These are phyloP conservation scores for Andinoacara biseriatus DNA, from an alignment of 2,113 vertebrate genomes.

Conservation along the genomic window DNA sequence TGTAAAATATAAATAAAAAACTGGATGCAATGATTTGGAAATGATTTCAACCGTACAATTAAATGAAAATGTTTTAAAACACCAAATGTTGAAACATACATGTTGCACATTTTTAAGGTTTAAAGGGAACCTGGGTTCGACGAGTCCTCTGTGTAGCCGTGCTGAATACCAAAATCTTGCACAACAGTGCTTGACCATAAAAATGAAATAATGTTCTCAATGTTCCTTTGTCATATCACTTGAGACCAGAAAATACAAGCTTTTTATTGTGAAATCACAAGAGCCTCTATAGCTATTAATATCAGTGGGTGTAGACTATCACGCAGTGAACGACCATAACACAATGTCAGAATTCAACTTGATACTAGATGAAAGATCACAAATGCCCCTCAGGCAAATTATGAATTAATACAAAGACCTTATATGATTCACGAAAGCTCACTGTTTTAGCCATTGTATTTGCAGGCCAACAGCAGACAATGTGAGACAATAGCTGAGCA, in stretches of 20 bases:
- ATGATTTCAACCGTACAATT: not conserved
- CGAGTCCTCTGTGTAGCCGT: not conserved
- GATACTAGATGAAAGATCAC: not conserved
- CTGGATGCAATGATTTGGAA: not conserved
- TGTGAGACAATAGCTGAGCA: not conserved
- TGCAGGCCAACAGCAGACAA: not conserved
- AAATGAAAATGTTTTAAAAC: not conserved
- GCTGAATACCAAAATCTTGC: not conserved
- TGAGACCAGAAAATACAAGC: not conserved
- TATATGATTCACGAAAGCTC: not conserved
- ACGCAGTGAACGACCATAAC: not conserved
- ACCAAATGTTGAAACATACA: not conserved
- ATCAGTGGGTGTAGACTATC: slow-evolving; percentile 9
- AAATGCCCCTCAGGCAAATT: not conserved
- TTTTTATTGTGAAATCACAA: not conserved
- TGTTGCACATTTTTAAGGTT: not conserved
- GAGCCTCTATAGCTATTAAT: not conserved
- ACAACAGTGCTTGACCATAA: slow-evolving; percentile 6
- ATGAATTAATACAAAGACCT: not conserved
- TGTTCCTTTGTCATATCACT: not conserved
- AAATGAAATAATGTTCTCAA: not conserved
- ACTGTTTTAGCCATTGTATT: not conserved
- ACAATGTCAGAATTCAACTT: not conserved
- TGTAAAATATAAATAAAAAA: not conserved
- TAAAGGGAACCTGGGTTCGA: not conserved